Percentiles rank a stretch among this genome's conserved stretches.
phyloP scores from a whole-genome alignment of 64 coral and sea anemone genomes.

The Actinia tenebrosa region DNA sequence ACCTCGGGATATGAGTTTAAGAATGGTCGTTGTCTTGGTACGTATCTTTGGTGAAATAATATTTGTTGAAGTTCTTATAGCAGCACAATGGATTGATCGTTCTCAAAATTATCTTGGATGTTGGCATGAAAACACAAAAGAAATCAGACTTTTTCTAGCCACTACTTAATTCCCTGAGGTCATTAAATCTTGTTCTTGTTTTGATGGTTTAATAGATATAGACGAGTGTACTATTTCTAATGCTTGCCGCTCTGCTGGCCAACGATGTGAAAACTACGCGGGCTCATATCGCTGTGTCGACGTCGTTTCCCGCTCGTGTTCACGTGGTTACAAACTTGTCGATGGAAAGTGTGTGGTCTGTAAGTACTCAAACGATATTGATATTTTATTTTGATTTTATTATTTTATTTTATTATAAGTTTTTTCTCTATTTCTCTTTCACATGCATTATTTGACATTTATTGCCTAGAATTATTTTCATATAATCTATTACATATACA shows the following conservation, averaged over 20 bases:
- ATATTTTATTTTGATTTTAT: too few species aligned
- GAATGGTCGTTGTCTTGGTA: conserved; percentile 2
- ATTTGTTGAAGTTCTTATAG: too few species aligned
- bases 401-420: too few species aligned
- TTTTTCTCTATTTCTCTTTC: too few species aligned
- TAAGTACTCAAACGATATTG: background rate
- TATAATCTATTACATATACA: too few species aligned
- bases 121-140: too few species aligned
- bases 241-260: background rate
- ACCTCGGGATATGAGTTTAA: background rate
- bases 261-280: conserved; percentile 1
- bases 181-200: background rate
- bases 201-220: background rate
- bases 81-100: too few species aligned
- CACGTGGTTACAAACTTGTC: background rate
- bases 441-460: too few species aligned
- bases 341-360: background rate
- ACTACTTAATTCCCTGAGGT: too few species aligned
- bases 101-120: too few species aligned
- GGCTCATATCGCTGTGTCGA: conserved; percentile 12
- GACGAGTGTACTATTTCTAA: background rate
- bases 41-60: background rate
- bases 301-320: background rate
- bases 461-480: too few species aligned
- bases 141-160: too few species aligned